These are phyloP conservation scores for Paracanthobrama guichenoti DNA, from an alignment of 2,113 vertebrate species.

Conservation along the genomic window DNA sequence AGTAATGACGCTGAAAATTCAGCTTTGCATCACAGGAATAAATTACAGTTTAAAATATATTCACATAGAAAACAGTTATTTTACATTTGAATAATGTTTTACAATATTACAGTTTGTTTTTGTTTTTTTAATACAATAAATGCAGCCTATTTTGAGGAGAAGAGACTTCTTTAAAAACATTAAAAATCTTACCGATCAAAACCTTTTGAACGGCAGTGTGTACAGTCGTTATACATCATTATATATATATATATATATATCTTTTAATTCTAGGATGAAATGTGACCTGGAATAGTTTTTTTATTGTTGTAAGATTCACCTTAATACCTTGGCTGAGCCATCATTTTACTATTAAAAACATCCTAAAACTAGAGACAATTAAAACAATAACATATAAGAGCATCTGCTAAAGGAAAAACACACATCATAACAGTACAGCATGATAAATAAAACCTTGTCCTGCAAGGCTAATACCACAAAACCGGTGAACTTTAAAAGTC, in stretches of 20 bases:
- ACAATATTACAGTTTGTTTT: too few species aligned
- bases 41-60: too few species aligned
- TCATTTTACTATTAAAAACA: not conserved
- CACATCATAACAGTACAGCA: constrained; percentile 34
- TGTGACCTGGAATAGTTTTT: not conserved
- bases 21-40: too few species aligned
- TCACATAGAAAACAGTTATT: too few species aligned
- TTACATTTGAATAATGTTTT: too few species aligned
- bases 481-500: not conserved
- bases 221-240: too few species aligned
- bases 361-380: not conserved
- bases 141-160: too few species aligned
- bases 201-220: too few species aligned
- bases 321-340: constrained; percentile 26
- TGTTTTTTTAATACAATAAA: too few species aligned
- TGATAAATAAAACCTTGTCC: constrained; percentile 68
- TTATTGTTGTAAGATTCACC: not conserved
- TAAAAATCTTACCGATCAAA: too few species aligned
- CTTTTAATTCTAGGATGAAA: not conserved
- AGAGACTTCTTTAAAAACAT: too few species aligned
- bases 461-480: constrained; percentile 72
- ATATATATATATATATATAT: not conserved
- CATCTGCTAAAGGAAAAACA: constrained; percentile 1
- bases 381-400: constrained; percentile 6
- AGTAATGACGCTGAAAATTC: too few species aligned